phyloP scores from a whole-genome alignment of 2,113 vertebrate species.

The Crotophaga sulcirostris region DNA sequence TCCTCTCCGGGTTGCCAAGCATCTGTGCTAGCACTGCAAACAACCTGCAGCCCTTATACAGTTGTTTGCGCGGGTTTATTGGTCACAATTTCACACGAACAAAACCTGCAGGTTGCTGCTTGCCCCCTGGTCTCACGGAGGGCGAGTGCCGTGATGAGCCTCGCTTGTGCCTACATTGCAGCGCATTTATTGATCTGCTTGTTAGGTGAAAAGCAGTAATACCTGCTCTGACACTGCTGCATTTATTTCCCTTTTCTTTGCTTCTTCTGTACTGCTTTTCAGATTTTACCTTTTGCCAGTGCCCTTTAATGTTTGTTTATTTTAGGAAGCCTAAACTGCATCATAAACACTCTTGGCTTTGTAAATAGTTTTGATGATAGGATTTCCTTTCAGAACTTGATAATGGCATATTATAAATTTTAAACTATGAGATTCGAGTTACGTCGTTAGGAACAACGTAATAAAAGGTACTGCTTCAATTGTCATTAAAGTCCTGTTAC shows the following conservation, averaged over 20 bases:
- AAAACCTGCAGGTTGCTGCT: not conserved
- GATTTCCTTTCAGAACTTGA: not conserved
- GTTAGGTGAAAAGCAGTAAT: not conserved
- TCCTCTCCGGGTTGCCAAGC: conserved; percentile 51
- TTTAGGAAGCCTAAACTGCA: not conserved
- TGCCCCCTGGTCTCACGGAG: not conserved
- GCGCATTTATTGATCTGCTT: not conserved
- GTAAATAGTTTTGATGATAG: not conserved
- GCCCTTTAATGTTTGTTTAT: not conserved
- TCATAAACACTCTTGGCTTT: not conserved
- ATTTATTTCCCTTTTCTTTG: not conserved
- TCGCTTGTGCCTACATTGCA: not conserved
- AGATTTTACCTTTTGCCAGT: not conserved
- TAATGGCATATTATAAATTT: not conserved
- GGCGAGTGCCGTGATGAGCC: not conserved
- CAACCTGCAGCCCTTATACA: conserved; percentile 31
- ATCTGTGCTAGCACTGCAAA: conserved; percentile 45
- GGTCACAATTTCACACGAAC: not conserved
- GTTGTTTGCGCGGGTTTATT: conserved; percentile 54
- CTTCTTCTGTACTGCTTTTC: not conserved
- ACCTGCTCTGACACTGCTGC: not conserved
- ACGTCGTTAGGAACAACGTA: not conserved
- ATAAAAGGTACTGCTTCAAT: not conserved
- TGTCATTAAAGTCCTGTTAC: not conserved
- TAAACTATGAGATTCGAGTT: not conserved